Conservation (phyloP, 1,140 invertebrate genomes). For the Drosophila oshimai region DNA sequence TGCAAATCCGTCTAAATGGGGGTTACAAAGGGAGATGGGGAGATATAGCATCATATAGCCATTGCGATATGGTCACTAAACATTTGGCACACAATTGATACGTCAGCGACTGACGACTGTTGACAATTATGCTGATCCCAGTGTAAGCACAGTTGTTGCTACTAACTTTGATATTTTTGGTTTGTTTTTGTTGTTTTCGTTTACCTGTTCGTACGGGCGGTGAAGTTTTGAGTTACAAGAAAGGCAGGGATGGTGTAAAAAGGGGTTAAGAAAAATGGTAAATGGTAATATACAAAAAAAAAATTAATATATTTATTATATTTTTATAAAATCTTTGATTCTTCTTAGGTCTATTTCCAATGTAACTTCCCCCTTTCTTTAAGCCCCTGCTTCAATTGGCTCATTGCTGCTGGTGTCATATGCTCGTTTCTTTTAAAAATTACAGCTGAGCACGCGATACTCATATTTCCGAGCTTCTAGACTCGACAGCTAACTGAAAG, state of each 20-base stretch:
- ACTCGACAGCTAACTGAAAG: constrained; percentile 1
- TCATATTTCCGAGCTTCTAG: constrained; percentile 20
- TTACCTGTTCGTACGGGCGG: constrained; percentile 16
- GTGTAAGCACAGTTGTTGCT: constrained; percentile 21
- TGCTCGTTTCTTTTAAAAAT: constrained; percentile 40
- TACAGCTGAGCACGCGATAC: constrained; percentile 60
- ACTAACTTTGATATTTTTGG: constrained; percentile 5
- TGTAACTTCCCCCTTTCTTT: not conserved
- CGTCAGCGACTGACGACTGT: constrained; percentile 53
- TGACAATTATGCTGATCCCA: constrained; percentile 72
- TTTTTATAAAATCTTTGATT: not conserved
- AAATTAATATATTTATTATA: too few relatives aligned
- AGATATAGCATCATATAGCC: constrained; percentile 54
- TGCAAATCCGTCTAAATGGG: too few relatives aligned
- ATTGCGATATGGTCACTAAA: constrained; percentile 77
- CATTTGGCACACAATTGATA: constrained; percentile 80
- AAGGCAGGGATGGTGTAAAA: constrained; percentile 4
- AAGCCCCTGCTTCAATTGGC: constrained; percentile 15
- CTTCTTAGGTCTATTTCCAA: too few relatives aligned
- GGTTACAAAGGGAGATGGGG: not conserved
- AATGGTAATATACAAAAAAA: not conserved
- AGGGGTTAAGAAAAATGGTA: not conserved
- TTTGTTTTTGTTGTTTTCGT: constrained; percentile 7
- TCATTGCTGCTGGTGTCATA: constrained; percentile 57
- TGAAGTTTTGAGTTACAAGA: constrained; percentile 34